Evolutionary conservation across 2,113 vertebrate genomes (phyloP), one percentile per base, ranked within the genome.

Genomic region (Nothocercus julius): DNA sequence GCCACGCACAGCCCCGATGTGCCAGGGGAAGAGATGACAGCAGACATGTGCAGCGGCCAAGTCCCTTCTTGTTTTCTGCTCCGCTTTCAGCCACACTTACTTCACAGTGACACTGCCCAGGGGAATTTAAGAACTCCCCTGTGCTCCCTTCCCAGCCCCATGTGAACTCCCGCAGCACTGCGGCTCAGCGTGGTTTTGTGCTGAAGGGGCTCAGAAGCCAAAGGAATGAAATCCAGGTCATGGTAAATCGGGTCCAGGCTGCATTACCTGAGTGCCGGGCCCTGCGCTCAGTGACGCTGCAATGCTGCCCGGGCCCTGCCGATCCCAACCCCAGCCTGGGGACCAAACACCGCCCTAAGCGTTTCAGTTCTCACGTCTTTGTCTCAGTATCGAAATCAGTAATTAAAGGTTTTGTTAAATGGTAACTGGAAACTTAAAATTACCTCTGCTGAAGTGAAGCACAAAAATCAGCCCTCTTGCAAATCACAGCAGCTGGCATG

Each of bases 21-120:
- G 79, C 90, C 85, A 61, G 67, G 36, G 73, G 82, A 16, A 73
- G 27, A 89, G 76, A 89, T 11, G 34, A 58, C 40, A 64, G 66
- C 53, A 34, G 95, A 85, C 70, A 0, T 85, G 90, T 87, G 95
- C 92, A 87, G 80, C 58, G 87, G 79, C 87, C 47, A 49, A 91
- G 75, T 91, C 93, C 92, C 72, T 13, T 91, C 87, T 40, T 25
- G 87, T 89, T 95, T 96, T 66, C 90, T 89, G 90, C 85, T 95
- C 68, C 75, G 11, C 84, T 95, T 73, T 73, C 91, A 87, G 77
- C 84, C 25, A 12, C 86, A 1, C 47, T 76, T 83, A 8, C 82
- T 66, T 22, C 67, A 9, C 58, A 5, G 34, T 82, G 93, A 89
- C 87, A 40, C 68, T 11, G 51, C 96, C 85, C 9, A 2, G 6